phyloP scores from a whole-genome alignment of 2,113 vertebrate genomes.

The Mobula hypostoma region DNA sequence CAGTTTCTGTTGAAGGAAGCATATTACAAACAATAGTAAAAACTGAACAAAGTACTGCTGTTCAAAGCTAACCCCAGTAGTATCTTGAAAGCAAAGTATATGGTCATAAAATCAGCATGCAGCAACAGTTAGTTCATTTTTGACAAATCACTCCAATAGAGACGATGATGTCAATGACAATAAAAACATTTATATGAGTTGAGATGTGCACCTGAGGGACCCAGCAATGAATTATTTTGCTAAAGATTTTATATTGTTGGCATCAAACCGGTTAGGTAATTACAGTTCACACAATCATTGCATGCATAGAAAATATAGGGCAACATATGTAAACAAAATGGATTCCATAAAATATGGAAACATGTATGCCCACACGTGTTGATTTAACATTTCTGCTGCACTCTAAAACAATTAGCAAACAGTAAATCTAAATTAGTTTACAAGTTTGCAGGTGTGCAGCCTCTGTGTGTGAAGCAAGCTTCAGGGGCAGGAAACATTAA shows the following conservation, averaged over 20 bases:
- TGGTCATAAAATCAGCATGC: conserved; percentile 40
- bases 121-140: conserved; percentile 43
- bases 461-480: conserved; percentile 13
- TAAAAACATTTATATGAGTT: conserved; percentile 42
- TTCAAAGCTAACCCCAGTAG: conserved; percentile 34
- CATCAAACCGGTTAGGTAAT: conserved; percentile 47
- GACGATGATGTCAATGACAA: conserved; percentile 42
- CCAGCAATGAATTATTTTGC: conserved; percentile 34
- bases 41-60: conserved; percentile 8
- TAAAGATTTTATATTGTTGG: conserved; percentile 44
- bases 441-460: conserved; percentile 30
- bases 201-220: conserved; percentile 44
- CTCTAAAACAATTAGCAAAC: neutral
- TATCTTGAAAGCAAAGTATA: conserved; percentile 43
- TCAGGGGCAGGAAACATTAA: neutral
- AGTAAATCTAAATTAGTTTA: neutral
- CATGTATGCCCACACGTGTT: conserved; percentile 27
- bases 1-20: neutral
- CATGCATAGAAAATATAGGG: neutral
- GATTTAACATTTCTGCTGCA: neutral
- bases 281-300: conserved; percentile 34
- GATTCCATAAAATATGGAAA: conserved; percentile 32
- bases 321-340: conserved; percentile 35
- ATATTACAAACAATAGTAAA: conserved; percentile 9
- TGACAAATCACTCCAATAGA: conserved; percentile 44